Evolutionary conservation across 2,113 vertebrate species (phyloP), one percentile per base, ranked within the genome.

Genomic region (Ranitomeya imitator): DNA sequence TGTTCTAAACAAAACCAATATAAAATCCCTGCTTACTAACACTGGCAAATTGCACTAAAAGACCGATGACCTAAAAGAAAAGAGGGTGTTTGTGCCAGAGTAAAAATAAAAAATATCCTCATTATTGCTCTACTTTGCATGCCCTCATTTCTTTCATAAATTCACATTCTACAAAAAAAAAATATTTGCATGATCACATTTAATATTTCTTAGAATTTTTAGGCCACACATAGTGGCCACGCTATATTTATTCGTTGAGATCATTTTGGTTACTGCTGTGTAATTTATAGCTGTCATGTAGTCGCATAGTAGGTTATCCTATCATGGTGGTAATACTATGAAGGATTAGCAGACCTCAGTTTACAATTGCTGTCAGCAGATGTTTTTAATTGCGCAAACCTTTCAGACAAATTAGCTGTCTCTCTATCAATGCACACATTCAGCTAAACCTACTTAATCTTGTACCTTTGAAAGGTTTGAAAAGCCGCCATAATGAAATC

Each of bases 391-490:
- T 80, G 69, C 26, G 45, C 61, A 79, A 51, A 51, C 63, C 85
- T 86, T 37, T 65, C 59, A 86, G 60, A 87, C 51, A 87, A 87
- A 87, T 87, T 87, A 80, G 86, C 78, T 65, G 60, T 79, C 60
- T 67, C 45, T 67, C 76, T 87, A 69, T 87, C 86, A 71, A 80
- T 87, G 52, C 54, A 4, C 86, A 59, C 86, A 80, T 87, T 87
- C 86, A 80, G 45, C 77, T 37, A 52, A 87, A 67, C 23, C 31
- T 57, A 87, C 11, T 80, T 87, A 87, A 87, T 80, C 63, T 59
- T 57, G 14, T 21, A 21, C n/a, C 45, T 63, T 45, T 87, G 77
- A 79, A 79, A 79, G 76, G 37, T 19, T 13, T 54, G 37, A 78
- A 79, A 86, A 86, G 73, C n/a, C 73, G 21, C 86, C 16, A 81